Evolutionary conservation across 2,888 invertebrate genomes (phyloP).

Genomic region (Uropetala carovei): DNA sequence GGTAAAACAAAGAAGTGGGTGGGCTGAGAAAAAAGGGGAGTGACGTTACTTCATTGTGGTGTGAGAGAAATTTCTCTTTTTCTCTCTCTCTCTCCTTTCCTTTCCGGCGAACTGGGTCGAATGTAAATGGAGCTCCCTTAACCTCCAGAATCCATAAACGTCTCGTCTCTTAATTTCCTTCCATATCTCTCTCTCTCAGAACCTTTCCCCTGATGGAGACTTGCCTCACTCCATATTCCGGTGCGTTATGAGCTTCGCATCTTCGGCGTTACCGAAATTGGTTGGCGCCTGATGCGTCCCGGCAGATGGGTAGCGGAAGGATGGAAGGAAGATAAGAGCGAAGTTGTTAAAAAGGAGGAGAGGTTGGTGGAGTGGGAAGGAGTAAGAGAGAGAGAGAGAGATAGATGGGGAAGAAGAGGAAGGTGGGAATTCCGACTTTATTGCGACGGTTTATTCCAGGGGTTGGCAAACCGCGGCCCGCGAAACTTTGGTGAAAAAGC

Average conservation of each 20-base stretch:
- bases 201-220: background rate
- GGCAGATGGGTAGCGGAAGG: background rate
- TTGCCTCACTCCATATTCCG: slow-evolving; percentile 1
- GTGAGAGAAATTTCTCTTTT: background rate
- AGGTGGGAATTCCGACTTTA: background rate
- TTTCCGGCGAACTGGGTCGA: slow-evolving; percentile 8
- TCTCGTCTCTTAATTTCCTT: background rate
- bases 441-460: too few relatives aligned
- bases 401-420: background rate
- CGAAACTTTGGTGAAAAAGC: too few relatives aligned
- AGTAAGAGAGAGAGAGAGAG: background rate
- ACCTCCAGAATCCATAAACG: slow-evolving; percentile 29
- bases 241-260: background rate
- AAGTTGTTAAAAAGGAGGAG: too few relatives aligned
- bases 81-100: background rate
- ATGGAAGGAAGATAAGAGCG: too few relatives aligned
- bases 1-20: too few relatives aligned
- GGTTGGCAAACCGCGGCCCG: too few relatives aligned
- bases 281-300: background rate
- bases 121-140: slow-evolving; percentile 16
- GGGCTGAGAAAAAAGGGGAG: too few relatives aligned
- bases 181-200: background rate
- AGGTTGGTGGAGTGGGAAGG: background rate
- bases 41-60: too few relatives aligned
- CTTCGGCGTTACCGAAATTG: background rate